A percentile compares a stretch with the other conserved stretches of the same genome.
Evolutionary conservation across 2,888 invertebrate genomes (phyloP).

Genomic region (Eueremaeus valkanovi): DNA sequence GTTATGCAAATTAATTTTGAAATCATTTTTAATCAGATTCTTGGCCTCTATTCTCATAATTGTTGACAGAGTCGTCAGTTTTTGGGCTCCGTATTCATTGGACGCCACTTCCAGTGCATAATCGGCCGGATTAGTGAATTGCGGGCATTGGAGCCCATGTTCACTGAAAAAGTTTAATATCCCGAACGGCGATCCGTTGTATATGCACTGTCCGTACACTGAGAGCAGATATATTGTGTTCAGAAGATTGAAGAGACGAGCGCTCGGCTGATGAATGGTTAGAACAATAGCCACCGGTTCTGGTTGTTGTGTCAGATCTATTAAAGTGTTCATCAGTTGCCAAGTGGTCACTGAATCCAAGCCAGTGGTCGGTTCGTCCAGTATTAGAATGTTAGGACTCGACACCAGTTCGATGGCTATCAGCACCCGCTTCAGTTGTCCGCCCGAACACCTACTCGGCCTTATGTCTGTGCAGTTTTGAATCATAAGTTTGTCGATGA

Average conservation of each 20-base stretch:
- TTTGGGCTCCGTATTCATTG: conserved; percentile 36
- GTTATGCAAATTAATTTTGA: neutral
- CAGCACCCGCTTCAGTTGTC: conserved; percentile 81
- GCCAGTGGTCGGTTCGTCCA: conserved; percentile 87
- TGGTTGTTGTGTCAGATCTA: conserved; percentile 58
- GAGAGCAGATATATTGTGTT: conserved; percentile 40
- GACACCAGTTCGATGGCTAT: conserved; percentile 85
- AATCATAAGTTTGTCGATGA: neutral
- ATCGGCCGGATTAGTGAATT: conserved; percentile 43
- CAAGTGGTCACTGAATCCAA: conserved; percentile 37
- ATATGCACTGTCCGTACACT: conserved; percentile 39
- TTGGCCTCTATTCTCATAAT: neutral
- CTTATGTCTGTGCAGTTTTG: neutral
- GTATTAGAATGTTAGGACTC: conserved; percentile 78
- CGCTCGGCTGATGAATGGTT: conserved; percentile 43
- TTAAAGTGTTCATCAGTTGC: conserved; percentile 26
- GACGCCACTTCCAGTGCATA: conserved; percentile 40
- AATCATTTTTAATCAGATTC: neutral
- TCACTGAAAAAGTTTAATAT: conserved; percentile 5
- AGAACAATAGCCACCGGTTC: conserved; percentile 55
- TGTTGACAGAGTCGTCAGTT: conserved; percentile 16
- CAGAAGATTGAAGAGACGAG: conserved; percentile 38
- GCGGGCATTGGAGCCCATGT: conserved; percentile 30
- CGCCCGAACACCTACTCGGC: conserved; percentile 73
- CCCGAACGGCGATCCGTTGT: conserved; percentile 38